Evolutionary conservation across 2,888 invertebrate genomes (phyloP).

Genomic region (Mythimna impura): DNA sequence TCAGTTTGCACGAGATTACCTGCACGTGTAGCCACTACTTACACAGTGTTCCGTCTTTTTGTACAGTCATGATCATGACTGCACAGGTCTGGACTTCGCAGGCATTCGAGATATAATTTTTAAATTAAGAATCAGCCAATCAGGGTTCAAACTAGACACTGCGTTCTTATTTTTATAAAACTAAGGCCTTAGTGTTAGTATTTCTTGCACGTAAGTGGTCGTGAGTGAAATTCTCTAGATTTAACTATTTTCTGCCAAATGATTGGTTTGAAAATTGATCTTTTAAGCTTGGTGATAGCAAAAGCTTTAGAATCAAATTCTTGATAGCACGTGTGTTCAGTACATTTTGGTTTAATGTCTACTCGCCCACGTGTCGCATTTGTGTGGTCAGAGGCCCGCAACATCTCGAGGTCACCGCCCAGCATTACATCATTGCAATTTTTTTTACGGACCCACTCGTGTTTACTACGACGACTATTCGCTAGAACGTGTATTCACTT

Average conservation of each 20-base stretch:
- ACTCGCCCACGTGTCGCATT: conserved; percentile 63
- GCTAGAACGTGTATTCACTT: conserved; percentile 23
- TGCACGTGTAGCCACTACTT: no score
- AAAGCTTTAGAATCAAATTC: conserved; percentile 12
- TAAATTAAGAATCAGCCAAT: no score
- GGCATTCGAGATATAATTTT: no score
- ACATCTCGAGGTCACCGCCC: conserved; percentile 65
- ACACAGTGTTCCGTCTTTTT: no score
- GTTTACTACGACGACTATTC: conserved; percentile 19
- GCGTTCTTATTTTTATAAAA: no score
- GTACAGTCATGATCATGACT: no score
- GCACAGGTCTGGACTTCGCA: no score
- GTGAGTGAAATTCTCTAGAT: conserved; percentile 20
- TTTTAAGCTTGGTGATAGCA: conserved; percentile 4
- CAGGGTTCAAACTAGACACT: no score
- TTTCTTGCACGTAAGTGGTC: conserved; percentile 15
- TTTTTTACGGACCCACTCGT: conserved; percentile 56
- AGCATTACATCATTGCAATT: conserved; percentile 72
- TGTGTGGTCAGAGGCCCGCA: conserved; percentile 61
- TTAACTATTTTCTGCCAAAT: conserved; percentile 18
- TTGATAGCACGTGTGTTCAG: conserved; percentile 47
- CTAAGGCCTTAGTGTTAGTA: conserved; percentile 1
- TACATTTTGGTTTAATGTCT: conserved; percentile 49
- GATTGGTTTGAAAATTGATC: conserved; percentile 17
- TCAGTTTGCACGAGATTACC: no score